A percentile compares a stretch with the other conserved stretches of the same genome.
These are phyloP conservation scores for Pseudonaja textilis DNA, from an alignment of 2,113 vertebrate species.

Conservation along the genomic window DNA sequence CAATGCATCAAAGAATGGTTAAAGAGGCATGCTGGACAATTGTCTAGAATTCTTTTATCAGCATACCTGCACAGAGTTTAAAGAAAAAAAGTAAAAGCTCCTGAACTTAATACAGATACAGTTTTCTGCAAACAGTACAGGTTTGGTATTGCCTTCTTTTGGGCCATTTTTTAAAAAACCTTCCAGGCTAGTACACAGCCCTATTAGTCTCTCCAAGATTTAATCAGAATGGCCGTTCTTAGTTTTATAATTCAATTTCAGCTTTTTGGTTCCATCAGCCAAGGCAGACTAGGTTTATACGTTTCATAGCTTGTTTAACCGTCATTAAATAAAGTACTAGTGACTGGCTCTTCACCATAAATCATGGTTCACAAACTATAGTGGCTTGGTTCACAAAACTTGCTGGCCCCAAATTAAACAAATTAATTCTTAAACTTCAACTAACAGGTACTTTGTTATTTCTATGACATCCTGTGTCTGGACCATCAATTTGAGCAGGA, in stretches of 20 bases:
- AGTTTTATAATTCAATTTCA: not conserved
- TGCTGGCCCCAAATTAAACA: not conserved
- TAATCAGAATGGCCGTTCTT: not conserved
- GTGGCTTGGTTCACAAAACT: not conserved
- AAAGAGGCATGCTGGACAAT: not conserved
- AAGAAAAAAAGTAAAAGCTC: not conserved
- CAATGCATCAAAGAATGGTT: not conserved
- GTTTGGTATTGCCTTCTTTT: not conserved
- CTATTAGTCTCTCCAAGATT: not conserved
- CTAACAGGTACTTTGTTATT: not conserved
- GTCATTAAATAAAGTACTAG: not conserved
- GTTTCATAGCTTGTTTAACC: not conserved
- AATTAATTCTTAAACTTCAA: not conserved
- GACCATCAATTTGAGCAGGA: not conserved
- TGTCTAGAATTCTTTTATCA: not conserved
- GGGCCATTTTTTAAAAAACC: not conserved
- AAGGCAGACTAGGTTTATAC: not conserved
- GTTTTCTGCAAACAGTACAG: not conserved
- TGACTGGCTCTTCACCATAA: not conserved
- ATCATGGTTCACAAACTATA: not conserved
- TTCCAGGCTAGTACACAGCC: not conserved
- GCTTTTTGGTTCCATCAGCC: not conserved
- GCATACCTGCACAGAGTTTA: not conserved
- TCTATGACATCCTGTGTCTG: not conserved
- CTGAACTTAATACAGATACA: not conserved